Evolutionary conservation across 2,797 vertebrate genomes (phyloP).

Genomic region (Acestrorhynchus altus): DNA sequence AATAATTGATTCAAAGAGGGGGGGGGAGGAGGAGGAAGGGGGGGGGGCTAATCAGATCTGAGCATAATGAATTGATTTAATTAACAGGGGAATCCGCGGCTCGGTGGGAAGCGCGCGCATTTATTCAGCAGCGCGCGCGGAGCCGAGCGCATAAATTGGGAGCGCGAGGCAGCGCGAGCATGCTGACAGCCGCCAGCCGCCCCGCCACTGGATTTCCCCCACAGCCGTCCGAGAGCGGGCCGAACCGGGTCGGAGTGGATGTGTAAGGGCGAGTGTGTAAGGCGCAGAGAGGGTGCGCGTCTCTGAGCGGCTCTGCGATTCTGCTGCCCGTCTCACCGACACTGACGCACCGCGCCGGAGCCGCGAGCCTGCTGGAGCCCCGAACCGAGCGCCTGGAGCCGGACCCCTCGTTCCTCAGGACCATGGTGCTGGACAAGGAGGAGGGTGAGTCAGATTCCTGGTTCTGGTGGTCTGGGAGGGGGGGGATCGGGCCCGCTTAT

Average conservation of each 20-base stretch:
- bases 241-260: no score
- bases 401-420: slow-evolving; percentile 90
- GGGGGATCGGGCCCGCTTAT: no score
- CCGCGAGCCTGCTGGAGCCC: slow-evolving; percentile 83
- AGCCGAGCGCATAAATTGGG: slow-evolving; percentile 79
- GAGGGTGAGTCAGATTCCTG: slow-evolving; percentile 92
- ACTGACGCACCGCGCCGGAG: slow-evolving; percentile 57
- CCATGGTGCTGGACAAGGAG: slow-evolving; percentile 99
- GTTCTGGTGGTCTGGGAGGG: no score
- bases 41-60: slow-evolving; percentile 99
- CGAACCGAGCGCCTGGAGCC: slow-evolving; percentile 91
- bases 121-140: slow-evolving; percentile 86
- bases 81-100: slow-evolving; percentile 99
- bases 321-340: slow-evolving; percentile 48
- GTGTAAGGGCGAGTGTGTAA: no score
- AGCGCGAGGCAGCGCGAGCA: slow-evolving; percentile 74
- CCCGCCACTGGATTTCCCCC: slow-evolving; percentile 84
- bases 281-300: slow-evolving; percentile 69
- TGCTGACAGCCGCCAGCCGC: slow-evolving; percentile 85
- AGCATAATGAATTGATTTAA: slow-evolving; percentile 99
- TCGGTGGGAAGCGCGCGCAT: slow-evolving; percentile 93
- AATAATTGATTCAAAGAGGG: slow-evolving; percentile 99
- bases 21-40: slow-evolving; percentile 94
- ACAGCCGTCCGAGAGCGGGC: slow-evolving; percentile 65
- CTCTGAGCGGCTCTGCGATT: slow-evolving; percentile 78